A percentile compares a stretch with the other conserved stretches of the same genome.
These are phyloP conservation scores for Spodoptera exigua DNA, from an alignment of 2,888 invertebrate species.

Conservation along the genomic window DNA sequence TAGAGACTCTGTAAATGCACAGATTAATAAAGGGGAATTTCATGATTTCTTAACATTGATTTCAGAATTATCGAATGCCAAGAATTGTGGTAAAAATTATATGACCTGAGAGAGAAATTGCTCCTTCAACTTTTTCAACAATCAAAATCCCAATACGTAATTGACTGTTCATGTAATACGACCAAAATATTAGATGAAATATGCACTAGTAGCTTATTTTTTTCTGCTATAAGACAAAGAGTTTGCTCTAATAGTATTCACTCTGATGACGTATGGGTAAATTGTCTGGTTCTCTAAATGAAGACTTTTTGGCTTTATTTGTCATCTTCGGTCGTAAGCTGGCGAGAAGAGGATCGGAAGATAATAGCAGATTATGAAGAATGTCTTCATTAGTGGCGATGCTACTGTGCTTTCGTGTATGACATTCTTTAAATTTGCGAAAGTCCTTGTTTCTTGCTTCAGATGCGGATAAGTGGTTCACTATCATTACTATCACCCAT, in stretches of 20 bases:
- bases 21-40: conserved; percentile 22
- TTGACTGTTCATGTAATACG: conserved; percentile 22
- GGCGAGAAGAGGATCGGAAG: too few relatives aligned
- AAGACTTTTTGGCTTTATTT: too few relatives aligned
- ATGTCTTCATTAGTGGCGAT: conserved; percentile 8
- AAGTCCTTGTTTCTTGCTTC: conserved; percentile 7
- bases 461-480: too few relatives aligned
- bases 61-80: conserved; percentile 23
- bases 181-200: conserved; percentile 27
- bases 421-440: conserved; percentile 3
- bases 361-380: conserved; percentile 4
- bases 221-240: conserved; percentile 24
- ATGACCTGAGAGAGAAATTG: conserved; percentile 20
- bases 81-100: conserved; percentile 25
- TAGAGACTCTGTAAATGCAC: conserved; percentile 11
- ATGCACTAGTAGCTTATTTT: conserved; percentile 17
- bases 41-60: conserved; percentile 25
- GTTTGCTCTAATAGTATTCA: conserved; percentile 16
- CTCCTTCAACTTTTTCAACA: conserved; percentile 16
- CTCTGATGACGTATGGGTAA: neutral
- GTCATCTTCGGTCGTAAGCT: too few relatives aligned
- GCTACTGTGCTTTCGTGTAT: conserved; percentile 9
- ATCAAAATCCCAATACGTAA: conserved; percentile 2
- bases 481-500: too few relatives aligned
- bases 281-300: too few relatives aligned